Conservation (phyloP, 2,888 invertebrate species). For the Dioctria linearis region DNA sequence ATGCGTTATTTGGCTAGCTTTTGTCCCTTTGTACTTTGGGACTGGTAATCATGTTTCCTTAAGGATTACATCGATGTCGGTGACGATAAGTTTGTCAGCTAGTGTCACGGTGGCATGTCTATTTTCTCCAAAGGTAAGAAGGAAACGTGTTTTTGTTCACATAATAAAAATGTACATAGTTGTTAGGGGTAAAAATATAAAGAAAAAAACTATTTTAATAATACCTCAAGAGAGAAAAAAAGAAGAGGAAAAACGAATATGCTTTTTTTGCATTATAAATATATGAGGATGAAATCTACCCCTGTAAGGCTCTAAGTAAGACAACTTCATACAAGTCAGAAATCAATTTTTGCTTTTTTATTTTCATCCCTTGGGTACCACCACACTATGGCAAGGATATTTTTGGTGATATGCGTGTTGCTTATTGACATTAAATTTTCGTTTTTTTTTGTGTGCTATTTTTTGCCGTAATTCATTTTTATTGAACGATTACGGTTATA, state of each 20-base stretch:
- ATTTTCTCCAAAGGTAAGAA: conserved; percentile 91
- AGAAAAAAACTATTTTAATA: too few relatives aligned
- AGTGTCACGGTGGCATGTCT: conserved; percentile 94
- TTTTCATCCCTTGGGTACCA: background rate
- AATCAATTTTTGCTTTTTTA: background rate
- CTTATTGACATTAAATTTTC: background rate
- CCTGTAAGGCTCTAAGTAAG: background rate
- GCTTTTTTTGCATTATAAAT: background rate
- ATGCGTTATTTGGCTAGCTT: conserved; percentile 98
- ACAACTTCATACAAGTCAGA: background rate
- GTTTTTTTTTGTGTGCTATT: conserved; percentile 14
- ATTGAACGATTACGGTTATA: conserved; percentile 3
- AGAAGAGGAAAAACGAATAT: background rate
- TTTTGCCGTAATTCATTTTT: background rate
- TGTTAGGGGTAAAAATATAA: too few relatives aligned
- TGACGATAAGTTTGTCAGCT: conserved; percentile 94
- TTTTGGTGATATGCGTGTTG: background rate
- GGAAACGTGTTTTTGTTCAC: too few relatives aligned
- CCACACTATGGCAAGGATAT: background rate
- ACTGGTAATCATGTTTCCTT: conserved; percentile 94
- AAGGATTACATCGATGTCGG: conserved; percentile 95
- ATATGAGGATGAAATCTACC: background rate
- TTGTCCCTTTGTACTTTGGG: conserved; percentile 97
- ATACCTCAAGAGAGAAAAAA: background rate
- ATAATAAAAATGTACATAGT: too few relatives aligned